phyloP scores from a whole-genome alignment of 2,797 vertebrate species.

The Tinamus major region DNA sequence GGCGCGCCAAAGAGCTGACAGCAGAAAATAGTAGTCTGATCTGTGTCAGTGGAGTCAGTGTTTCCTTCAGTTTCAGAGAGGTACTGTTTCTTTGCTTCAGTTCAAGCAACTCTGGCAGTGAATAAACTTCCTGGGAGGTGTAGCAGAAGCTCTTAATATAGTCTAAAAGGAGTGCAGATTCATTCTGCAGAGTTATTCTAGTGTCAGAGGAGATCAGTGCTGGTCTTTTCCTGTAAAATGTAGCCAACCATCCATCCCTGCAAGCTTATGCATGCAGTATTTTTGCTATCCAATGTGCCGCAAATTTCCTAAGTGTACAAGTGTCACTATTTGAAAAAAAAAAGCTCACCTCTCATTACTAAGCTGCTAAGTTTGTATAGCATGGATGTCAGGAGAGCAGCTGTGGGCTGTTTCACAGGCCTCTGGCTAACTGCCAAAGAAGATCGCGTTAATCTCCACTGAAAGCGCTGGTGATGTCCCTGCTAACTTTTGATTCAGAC shows the following conservation, averaged over 20 bases:
- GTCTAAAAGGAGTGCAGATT: neutral
- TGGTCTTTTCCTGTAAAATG: neutral
- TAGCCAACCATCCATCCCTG: neutral
- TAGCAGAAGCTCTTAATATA: neutral
- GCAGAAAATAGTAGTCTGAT: neutral
- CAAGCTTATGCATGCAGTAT: neutral
- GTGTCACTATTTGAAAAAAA: neutral
- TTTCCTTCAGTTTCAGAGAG: neutral
- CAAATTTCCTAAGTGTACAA: slow-evolving; percentile 5
- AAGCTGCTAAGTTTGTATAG: slow-evolving; percentile 34
- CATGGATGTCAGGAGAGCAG: slow-evolving; percentile 5
- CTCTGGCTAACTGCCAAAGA: slow-evolving; percentile 45
- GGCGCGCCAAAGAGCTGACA: neutral
- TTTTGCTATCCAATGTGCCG: neutral
- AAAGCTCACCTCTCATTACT: slow-evolving; percentile 15
- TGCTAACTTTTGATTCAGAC: neutral
- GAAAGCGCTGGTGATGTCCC: slow-evolving; percentile 7
- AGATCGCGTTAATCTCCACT: slow-evolving; percentile 10
- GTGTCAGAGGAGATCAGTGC: neutral
- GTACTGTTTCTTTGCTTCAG: neutral
- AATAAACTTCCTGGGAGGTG: neutral
- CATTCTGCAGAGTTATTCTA: neutral
- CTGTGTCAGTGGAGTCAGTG: neutral
- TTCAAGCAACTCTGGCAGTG: neutral
- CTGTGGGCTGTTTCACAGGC: slow-evolving; percentile 22